Base-by-base conservation (phyloP, 2,888 invertebrate species). In the Mamestra brassicae region DNA sequence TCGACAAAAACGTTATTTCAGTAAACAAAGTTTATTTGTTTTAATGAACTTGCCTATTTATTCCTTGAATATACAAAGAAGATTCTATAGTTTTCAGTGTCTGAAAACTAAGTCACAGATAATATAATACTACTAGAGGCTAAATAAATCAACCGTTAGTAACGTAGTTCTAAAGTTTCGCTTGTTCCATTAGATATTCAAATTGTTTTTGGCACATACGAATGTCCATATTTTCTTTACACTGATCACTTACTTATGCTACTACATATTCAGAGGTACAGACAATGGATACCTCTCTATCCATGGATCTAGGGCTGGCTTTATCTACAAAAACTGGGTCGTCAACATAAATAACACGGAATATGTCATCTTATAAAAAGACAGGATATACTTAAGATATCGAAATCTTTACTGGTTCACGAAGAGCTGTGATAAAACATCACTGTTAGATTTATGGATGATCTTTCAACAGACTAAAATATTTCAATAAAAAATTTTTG, bases 281-380 rank as follows among this genome's bases (percentile, higher is more conserved):
- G 52, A 54, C 54, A 58, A 52, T 55, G 58, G 55, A 68, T 67
- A 64, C 55, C 34, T 57, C 57, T 55, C 17, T 38, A 84, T 68
- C 55, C 58, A 36, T 15, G 57, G 68, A 72, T 76, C 38, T 52
- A 66, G 52, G 54, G 62, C 36, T 38, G 58, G 64, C 58, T 71
- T 78, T 87, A 68, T 77, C 65, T 65, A 66, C 52, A 73, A 79
- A 76, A 76, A 63, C 65, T 26, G 62, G 66, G 68, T 77, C 76
- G 70, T 77, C 74, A 76, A 80, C 82, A 78, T 86, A 85, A 87
- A 85, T 84, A 86, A 81, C 55, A 69, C 13, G 50, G 69, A 76
- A 71, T 69, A 71, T 71, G 74, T 71, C 72, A 78, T 73, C 70
- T 73, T 75, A 66, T 63, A 67, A 80, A 80, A 77, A 73, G 62